phyloP scores from a whole-genome alignment of 1,140 invertebrate genomes.

The Neoseiulus cucumeris region DNA sequence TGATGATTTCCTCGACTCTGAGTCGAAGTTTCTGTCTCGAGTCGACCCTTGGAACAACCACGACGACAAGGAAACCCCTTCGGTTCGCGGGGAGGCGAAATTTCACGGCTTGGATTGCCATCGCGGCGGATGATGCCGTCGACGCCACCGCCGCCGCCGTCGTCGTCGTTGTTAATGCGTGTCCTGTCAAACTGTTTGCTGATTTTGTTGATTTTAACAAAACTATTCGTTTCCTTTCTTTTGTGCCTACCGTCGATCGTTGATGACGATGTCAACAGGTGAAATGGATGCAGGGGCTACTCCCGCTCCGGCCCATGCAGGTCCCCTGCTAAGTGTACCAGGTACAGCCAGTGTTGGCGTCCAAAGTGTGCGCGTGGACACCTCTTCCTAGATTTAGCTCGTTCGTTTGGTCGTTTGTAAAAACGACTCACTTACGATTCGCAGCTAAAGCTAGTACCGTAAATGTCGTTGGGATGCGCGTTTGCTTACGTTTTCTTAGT shows the following conservation, averaged over 20 bases:
- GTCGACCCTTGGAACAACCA: slow-evolving; percentile 42
- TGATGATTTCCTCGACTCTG: too few relatives aligned
- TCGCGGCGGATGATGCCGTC: too few relatives aligned
- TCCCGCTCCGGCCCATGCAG: slow-evolving; percentile 7
- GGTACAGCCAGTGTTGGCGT: not conserved
- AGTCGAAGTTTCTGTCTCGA: slow-evolving; percentile 26
- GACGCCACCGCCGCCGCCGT: slow-evolving; percentile 29
- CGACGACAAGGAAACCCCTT: slow-evolving; percentile 33
- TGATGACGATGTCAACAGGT: not conserved
- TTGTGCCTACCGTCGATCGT: too few relatives aligned
- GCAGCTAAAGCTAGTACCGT: too few relatives aligned
- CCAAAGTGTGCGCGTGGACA: too few relatives aligned
- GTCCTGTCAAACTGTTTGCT: slow-evolving; percentile 12
- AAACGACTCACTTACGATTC: too few relatives aligned
- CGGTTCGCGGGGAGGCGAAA: not conserved
- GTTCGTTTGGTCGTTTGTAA: too few relatives aligned
- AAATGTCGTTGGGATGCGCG: too few relatives aligned
- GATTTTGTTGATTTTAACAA: not conserved
- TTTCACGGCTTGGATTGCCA: not conserved
- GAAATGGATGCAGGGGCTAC: slow-evolving; percentile 8
- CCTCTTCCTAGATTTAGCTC: too few relatives aligned
- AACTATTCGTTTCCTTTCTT: too few relatives aligned
- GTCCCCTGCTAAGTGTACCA: slow-evolving; percentile 5
- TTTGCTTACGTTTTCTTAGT: too few relatives aligned
- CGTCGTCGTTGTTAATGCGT: slow-evolving; percentile 16